A percentile compares a stretch with the other conserved stretches of the same genome.
Conservation (phyloP, 2,113 vertebrate species). For the Nestor notabilis region DNA sequence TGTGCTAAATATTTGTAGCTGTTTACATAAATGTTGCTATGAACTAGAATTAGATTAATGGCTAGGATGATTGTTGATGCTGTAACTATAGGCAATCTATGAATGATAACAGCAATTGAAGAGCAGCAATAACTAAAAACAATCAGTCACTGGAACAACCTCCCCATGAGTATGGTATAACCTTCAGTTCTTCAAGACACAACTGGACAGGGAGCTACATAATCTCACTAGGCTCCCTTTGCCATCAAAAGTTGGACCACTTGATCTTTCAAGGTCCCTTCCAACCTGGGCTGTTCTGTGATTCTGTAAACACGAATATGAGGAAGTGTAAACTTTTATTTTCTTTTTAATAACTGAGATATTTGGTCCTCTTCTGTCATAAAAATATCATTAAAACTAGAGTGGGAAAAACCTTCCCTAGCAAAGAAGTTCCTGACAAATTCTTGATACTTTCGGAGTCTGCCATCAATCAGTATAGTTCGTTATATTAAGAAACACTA, state of each 20-base stretch:
- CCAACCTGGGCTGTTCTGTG: not conserved
- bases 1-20: not conserved
- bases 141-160: not conserved
- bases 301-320: not conserved
- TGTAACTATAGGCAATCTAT: not conserved
- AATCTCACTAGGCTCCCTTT: not conserved
- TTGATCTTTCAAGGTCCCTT: not conserved
- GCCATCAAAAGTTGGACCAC: not conserved
- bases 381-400: not conserved
- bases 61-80: not conserved
- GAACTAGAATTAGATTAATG: not conserved
- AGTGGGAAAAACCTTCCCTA: not conserved
- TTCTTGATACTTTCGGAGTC: not conserved
- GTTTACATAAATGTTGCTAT: not conserved
- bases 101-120: not conserved
- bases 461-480: not conserved
- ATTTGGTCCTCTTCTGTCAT: not conserved
- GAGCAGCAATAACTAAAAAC: not conserved
- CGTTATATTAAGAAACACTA: not conserved
- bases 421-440: not conserved
- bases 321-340: rapidly evolving
- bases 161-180: not conserved
- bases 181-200: not conserved
- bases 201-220: not conserved
- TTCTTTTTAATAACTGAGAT: not conserved